phyloP scores from a whole-genome alignment of 2,797 vertebrate genomes.

The Cottoperca gobio region DNA sequence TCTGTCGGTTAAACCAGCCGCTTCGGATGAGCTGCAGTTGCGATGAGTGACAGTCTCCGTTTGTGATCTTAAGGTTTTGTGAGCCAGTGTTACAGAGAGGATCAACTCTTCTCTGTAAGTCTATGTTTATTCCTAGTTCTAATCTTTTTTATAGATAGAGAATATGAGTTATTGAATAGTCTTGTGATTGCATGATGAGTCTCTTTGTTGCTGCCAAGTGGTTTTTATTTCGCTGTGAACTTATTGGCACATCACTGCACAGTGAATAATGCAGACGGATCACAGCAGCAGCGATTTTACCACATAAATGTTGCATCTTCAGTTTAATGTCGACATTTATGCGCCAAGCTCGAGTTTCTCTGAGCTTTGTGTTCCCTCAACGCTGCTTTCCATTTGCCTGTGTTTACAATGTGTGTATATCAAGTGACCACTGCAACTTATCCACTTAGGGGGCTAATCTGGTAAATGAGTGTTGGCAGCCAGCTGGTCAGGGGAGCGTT shows the following conservation, averaged over 20 bases:
- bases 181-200: not conserved
- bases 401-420: constrained; percentile 44
- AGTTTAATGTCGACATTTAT: constrained; percentile 29
- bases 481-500: constrained; percentile 20
- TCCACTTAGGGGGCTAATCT: constrained; percentile 44
- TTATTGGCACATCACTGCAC: constrained; percentile 26
- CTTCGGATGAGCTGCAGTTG: constrained; percentile 23
- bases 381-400: constrained; percentile 39
- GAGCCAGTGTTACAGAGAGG: not conserved
- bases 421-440: constrained; percentile 41
- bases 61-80: constrained; percentile 28
- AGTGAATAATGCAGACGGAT: constrained; percentile 37
- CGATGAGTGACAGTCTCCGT: constrained; percentile 30
- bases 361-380: constrained; percentile 8
- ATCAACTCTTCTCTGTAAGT: constrained; percentile 5
- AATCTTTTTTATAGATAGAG: not conserved
- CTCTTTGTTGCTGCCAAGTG: constrained; percentile 8
- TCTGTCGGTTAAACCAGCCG: too few relatives aligned
- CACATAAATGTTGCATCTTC: constrained; percentile 29
- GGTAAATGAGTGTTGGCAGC: constrained; percentile 38
- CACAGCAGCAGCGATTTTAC: constrained; percentile 24
- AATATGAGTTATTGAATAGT: not conserved
- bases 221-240: constrained; percentile 17
- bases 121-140: not conserved
- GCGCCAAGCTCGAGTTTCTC: constrained; percentile 3